These are phyloP conservation scores for Dermolepida albohirtum DNA, from an alignment of 2,888 invertebrate species.

Conservation along the genomic window DNA sequence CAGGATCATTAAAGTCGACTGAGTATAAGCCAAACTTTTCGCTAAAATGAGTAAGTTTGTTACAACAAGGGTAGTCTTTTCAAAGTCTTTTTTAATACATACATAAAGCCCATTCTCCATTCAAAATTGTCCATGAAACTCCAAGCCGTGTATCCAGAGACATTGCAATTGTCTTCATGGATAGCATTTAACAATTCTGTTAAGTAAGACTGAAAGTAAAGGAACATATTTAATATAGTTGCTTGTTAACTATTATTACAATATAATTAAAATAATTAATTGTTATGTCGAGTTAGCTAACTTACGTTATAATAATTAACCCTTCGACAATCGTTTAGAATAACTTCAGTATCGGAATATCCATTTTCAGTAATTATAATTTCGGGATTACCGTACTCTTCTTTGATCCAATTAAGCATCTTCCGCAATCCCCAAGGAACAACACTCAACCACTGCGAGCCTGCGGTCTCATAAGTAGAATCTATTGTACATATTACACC, in stretches of 20 bases:
- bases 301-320: constrained; percentile 46
- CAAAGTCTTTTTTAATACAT: not conserved
- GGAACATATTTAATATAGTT: too few species aligned
- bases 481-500: not conserved
- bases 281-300: too few species aligned
- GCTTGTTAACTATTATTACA: constrained; percentile 72
- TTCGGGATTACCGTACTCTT: constrained; percentile 70
- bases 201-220: constrained; percentile 57
- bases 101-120: constrained; percentile 60
- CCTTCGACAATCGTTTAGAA: constrained; percentile 65
- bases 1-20: constrained; percentile 62
- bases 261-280: not conserved
- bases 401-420: constrained; percentile 72
- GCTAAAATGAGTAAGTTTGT: not conserved
- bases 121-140: constrained; percentile 73
- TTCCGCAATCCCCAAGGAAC: constrained; percentile 74
- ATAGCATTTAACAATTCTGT: constrained; percentile 64
- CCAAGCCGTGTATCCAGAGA: constrained; percentile 70
- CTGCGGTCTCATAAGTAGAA: not conserved
- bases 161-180: constrained; percentile 63
- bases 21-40: constrained; percentile 61
- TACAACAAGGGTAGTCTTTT: too few species aligned
- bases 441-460: not conserved
- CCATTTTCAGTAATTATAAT: constrained; percentile 70
- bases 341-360: not conserved